Evolutionary conservation across 2,888 invertebrate species (phyloP).

Genomic region (Arctia plantaginis): DNA sequence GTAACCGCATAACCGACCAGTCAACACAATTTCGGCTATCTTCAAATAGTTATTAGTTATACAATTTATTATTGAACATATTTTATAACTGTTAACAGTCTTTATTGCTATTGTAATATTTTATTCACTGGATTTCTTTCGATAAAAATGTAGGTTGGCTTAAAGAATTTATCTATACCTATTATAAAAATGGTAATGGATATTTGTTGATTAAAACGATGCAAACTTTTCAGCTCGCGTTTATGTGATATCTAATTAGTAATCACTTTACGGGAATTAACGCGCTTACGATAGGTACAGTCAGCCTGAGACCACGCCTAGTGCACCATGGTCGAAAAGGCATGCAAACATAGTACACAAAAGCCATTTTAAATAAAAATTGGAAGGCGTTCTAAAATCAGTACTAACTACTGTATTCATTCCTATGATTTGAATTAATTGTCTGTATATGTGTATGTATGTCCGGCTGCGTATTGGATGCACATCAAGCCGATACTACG

Average conservation of each 20-base stretch:
- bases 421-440: neutral
- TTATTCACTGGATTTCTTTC: neutral
- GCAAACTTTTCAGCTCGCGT: neutral
- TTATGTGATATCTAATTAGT: neutral
- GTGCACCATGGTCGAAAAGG: too few relatives aligned
- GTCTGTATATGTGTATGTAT: neutral
- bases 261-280: too few relatives aligned
- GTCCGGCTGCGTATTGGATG: too few relatives aligned
- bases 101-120: neutral
- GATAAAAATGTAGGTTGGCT: conserved; percentile 1
- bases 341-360: too few relatives aligned
- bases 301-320: too few relatives aligned
- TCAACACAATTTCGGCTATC: neutral
- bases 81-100: neutral
- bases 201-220: neutral
- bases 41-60: neutral
- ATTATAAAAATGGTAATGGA: neutral
- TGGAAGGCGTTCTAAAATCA: neutral
- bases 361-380: too few relatives aligned
- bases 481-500: too few relatives aligned
- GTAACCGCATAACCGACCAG: neutral
- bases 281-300: too few relatives aligned
- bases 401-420: neutral
- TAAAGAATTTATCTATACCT: neutral
- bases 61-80: neutral